Evolutionary conservation across 2,113 vertebrate species (phyloP), one percentile per base, ranked within the genome.

Genomic region (Trichechus manatus): DNA sequence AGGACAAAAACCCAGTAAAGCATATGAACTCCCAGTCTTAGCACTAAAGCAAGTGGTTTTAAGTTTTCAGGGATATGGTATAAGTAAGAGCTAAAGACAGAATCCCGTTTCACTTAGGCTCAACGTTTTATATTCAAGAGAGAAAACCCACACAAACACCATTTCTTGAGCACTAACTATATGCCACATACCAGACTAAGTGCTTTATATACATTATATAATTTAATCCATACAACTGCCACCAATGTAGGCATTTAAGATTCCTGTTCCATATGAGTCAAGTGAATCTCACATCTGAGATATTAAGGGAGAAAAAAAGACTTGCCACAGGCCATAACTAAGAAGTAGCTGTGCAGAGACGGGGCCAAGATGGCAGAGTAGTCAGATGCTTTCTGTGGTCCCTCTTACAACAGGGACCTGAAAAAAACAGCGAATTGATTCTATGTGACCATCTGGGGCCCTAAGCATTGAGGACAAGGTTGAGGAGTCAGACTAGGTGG

Each of bases 201-300:
- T 23, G 47, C 53, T 78, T 61, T n/a, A 14, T 2, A 50, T 5
- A 42, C 5, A 9, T 36, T 42, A 9, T 11, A 85, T 22, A 80
- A 82, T 20, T 42, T 39, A 27, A 39, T 4, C 20, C 94, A 9
- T 1, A 25, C 9, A 68, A 44, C 87, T 44, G 33, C 72, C 66
- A 59, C 39, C 0, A 33, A 44, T 39, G 77, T 1, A 42, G 83
- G 63, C 47, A 8, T 59, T 56, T 2, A 44, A 47, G 8, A 75
- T 9, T 75, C 87, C 66, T 70, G 6, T 1, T 27, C 36, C 56
- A 39, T 44, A 2, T 6, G 94, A 94, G 47, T 83, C 50, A 82
- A 80, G 91, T 80, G 66, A 77, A 44, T 36, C 36, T 93, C 83
- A 56, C 74, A 33, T 87, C 27, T 36, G 91, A 79, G 61, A 81